Evolutionary conservation across 35 echinoderm and acorn worm genomes (phyloP).

Genomic region (Amphiura filiformis): DNA sequence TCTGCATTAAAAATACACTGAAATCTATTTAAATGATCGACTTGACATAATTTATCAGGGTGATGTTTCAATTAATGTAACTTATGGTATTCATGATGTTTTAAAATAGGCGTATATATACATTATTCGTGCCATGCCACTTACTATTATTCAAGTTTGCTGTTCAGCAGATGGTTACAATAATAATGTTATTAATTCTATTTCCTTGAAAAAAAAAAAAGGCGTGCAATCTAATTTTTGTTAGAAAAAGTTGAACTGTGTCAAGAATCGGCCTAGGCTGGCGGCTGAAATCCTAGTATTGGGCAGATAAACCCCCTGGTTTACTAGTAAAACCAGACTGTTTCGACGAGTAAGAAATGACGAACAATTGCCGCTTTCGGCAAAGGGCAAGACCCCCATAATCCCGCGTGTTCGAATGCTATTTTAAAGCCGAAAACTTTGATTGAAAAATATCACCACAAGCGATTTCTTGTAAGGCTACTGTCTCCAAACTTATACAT

Average conservation of each 20-base stretch:
- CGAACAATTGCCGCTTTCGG: neutral
- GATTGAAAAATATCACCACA: neutral
- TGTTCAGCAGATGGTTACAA: neutral
- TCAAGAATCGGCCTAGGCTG: slow-evolving; percentile 13
- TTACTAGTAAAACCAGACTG: slow-evolving; percentile 14
- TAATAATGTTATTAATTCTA: neutral
- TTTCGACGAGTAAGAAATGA: neutral
- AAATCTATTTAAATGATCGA: too few species aligned
- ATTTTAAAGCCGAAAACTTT: slow-evolving; percentile 29
- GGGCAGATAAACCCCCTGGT: neutral
- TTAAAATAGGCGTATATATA: too few species aligned
- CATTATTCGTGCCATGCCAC: neutral
- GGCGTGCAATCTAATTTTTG: neutral
- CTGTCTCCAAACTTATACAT: slow-evolving; percentile 28
- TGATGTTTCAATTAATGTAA: too few species aligned
- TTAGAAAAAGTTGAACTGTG: neutral
- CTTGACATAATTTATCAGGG: too few species aligned
- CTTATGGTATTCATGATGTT: too few species aligned
- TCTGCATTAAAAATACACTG: too few species aligned
- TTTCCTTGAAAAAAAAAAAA: neutral
- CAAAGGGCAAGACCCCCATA: slow-evolving; percentile 1
- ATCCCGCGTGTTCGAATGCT: slow-evolving; percentile 9
- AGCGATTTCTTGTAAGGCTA: neutral
- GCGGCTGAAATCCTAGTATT: neutral
- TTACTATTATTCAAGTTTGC: neutral